These are phyloP conservation scores for Phataginus tetradactyla DNA, from an alignment of 2,797 vertebrate genomes.

Conservation along the genomic window DNA sequence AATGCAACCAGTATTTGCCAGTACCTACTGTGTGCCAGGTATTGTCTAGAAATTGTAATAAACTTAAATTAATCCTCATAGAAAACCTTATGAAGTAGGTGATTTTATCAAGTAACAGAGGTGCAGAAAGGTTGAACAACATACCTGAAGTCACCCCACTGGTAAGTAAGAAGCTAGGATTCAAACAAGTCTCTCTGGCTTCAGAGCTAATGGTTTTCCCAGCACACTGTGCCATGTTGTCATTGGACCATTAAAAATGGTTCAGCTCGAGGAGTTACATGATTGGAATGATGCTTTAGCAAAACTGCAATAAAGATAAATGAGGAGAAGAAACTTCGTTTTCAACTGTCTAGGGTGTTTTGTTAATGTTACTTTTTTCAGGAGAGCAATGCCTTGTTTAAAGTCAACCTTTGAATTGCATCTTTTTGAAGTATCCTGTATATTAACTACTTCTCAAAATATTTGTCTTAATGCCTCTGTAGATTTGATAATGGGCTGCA, in stretches of 20 bases:
- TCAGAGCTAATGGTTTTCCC: neutral
- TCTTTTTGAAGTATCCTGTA: constrained; percentile 43
- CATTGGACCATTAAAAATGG: neutral
- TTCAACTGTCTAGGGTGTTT: neutral
- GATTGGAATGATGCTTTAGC: neutral
- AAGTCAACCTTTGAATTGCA: constrained; percentile 9
- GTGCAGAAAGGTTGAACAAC: neutral
- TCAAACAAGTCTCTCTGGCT: neutral
- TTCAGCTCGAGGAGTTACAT: neutral
- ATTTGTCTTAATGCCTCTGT: constrained; percentile 50
- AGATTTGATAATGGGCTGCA: constrained; percentile 94
- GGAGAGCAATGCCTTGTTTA: neutral
- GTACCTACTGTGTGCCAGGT: neutral
- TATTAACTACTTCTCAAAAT: constrained; percentile 58
- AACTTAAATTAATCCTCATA: neutral
- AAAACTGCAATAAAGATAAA: neutral
- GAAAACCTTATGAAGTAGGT: neutral
- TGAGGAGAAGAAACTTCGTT: neutral
- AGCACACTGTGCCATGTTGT: neutral
- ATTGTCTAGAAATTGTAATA: neutral
- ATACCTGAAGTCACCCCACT: neutral
- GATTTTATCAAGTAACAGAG: neutral
- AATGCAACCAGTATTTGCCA: neutral
- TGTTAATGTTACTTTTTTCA: constrained; percentile 1
- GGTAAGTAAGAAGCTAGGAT: constrained; percentile 7